Evolutionary conservation across 2,888 invertebrate genomes (phyloP).

Genomic region (Ganaspis brasiliensis): DNA sequence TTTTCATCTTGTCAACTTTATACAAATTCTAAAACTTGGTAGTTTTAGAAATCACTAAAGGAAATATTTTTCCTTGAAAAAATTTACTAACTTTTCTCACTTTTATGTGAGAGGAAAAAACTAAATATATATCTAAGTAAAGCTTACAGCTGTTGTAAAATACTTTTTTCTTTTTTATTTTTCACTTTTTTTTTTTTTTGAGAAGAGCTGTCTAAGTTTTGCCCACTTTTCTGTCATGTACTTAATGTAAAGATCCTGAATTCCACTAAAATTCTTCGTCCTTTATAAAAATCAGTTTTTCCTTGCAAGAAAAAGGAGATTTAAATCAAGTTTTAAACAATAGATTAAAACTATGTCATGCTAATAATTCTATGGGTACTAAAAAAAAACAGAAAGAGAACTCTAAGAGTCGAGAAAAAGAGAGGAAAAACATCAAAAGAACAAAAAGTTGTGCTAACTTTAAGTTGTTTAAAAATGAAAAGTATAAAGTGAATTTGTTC

Average conservation of each 20-base stretch:
- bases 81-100: constrained; percentile 4
- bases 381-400: constrained; percentile 53
- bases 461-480: not conserved
- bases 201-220: not conserved
- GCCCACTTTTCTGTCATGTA: constrained; percentile 25
- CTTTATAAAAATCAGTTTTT: not conserved
- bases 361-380: constrained; percentile 66
- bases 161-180: constrained; percentile 16
- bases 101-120: not conserved
- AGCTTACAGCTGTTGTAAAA: constrained; percentile 11
- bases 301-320: not conserved
- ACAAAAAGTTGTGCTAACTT: not conserved
- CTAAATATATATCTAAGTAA: not conserved
- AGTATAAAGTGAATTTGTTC: not conserved
- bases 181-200: not conserved
- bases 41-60: constrained; percentile 9
- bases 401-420: not conserved
- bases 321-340: not conserved
- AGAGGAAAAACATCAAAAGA: not conserved
- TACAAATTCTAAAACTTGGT: not conserved
- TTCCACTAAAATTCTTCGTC: not conserved
- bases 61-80: not conserved
- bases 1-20: constrained; percentile 7
- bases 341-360: constrained; percentile 58
- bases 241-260: constrained; percentile 1